These are phyloP conservation scores for Drosophila monieri DNA, from an alignment of 2,888 invertebrate genomes.

Conservation along the genomic window DNA sequence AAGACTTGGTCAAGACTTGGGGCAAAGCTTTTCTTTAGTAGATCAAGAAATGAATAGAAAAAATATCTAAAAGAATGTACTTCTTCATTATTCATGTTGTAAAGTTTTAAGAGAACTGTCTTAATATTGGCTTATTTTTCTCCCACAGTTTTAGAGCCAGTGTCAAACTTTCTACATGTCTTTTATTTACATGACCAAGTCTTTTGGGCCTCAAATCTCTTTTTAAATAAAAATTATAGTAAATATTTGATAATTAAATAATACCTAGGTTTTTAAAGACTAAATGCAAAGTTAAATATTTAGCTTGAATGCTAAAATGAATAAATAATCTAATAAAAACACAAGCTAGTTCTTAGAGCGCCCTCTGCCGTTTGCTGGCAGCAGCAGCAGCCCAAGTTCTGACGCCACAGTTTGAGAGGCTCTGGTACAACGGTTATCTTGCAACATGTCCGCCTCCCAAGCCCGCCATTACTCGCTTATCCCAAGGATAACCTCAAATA, in stretches of 20 bases:
- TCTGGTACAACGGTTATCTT: background rate
- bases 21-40: background rate
- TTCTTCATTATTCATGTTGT: background rate
- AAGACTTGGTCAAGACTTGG: conserved; percentile 13
- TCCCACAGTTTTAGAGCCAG: background rate
- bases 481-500: background rate
- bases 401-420: background rate
- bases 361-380: no score
- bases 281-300: no score
- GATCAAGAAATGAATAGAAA: no score
- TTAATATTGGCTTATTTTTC: background rate
- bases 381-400: background rate
- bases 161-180: background rate
- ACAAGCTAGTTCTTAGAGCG: no score
- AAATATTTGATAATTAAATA: background rate
- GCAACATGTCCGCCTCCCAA: background rate
- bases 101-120: background rate
- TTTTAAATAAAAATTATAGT: background rate
- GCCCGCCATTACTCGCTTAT: background rate
- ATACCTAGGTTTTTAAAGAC: no score
- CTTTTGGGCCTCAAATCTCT: background rate
- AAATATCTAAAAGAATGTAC: no score
- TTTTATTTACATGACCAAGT: background rate
- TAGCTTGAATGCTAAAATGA: background rate
- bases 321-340: no score